These are phyloP conservation scores for Psophia crepitans DNA, from an alignment of 2,113 vertebrate genomes.

Conservation along the genomic window DNA sequence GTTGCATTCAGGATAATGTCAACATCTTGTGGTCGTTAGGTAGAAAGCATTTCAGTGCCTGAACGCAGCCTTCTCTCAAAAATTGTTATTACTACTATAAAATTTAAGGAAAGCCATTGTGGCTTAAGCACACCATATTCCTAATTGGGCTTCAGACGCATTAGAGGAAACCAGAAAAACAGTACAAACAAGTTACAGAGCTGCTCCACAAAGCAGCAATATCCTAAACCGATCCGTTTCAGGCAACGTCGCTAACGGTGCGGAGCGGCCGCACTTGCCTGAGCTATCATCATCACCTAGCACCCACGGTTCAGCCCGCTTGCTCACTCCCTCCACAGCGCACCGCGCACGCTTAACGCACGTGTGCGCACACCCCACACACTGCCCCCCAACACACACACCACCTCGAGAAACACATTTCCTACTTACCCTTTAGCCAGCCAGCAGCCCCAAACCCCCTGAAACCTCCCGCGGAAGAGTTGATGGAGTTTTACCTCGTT, in stretches of 20 bases:
- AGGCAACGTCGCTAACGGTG: background rate
- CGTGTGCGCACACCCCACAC: rapidly evolving
- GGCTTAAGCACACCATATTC: background rate
- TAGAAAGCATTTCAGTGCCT: background rate
- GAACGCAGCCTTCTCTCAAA: background rate
- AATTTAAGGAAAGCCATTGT: background rate
- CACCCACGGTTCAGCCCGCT: background rate
- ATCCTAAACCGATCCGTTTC: background rate
- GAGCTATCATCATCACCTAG: background rate
- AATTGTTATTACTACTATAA: background rate
- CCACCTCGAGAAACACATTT: background rate
- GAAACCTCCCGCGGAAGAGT: constrained; percentile 48
- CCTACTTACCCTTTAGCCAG: constrained; percentile 50
- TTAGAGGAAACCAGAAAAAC: background rate
- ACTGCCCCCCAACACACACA: background rate
- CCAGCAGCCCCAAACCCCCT: background rate
- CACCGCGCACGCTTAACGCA: rapidly evolving
- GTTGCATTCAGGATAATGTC: background rate
- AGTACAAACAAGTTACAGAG: background rate
- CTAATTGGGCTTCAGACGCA: background rate
- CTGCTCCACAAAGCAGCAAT: background rate
- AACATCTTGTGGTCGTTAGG: background rate
- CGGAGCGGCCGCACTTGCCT: background rate
- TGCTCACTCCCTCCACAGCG: too few relatives aligned
- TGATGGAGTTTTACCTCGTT: constrained; percentile 61